Evolutionary conservation across 2,797 vertebrate species (phyloP).

Genomic region (Neosilurus mollespiculum): DNA sequence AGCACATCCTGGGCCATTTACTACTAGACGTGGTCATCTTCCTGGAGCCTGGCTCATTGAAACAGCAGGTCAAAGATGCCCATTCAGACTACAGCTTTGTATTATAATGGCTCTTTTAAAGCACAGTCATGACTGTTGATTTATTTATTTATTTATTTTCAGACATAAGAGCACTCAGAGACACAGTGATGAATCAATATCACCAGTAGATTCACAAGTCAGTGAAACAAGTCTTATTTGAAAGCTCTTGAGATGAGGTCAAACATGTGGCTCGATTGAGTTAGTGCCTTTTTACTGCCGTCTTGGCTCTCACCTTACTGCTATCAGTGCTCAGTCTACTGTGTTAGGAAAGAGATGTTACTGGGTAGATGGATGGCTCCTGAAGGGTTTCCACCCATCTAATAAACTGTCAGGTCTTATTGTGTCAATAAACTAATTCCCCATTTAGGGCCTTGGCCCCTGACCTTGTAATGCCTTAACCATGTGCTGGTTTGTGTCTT

Average conservation of each 20-base stretch:
- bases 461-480: conserved; percentile 69
- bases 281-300: conserved; percentile 45
- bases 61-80: conserved; percentile 81
- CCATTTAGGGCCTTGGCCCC: conserved; percentile 75
- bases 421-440: conserved; percentile 79
- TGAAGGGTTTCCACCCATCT: conserved; percentile 68
- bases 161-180: conserved; percentile 35
- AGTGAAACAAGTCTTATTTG: conserved; percentile 41
- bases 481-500: conserved; percentile 63
- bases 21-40: conserved; percentile 86
- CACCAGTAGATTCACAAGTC: conserved; percentile 46
- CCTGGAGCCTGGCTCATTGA: conserved; percentile 66
- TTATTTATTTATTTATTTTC: background rate
- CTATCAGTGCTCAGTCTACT: conserved; percentile 67
- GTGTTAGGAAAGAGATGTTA: conserved; percentile 56
- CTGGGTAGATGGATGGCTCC: conserved; percentile 66
- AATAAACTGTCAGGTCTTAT: conserved; percentile 84
- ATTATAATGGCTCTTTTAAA: background rate
- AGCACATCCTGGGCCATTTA: conserved; percentile 78
- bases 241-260: conserved; percentile 42
- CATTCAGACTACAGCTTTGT: background rate
- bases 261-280: conserved; percentile 38
- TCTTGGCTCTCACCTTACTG: conserved; percentile 54
- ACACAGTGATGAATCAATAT: conserved; percentile 42
- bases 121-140: conserved; percentile 20